Evolutionary conservation across 2,888 invertebrate species (phyloP).

Genomic region (Incurvaria masculella): DNA sequence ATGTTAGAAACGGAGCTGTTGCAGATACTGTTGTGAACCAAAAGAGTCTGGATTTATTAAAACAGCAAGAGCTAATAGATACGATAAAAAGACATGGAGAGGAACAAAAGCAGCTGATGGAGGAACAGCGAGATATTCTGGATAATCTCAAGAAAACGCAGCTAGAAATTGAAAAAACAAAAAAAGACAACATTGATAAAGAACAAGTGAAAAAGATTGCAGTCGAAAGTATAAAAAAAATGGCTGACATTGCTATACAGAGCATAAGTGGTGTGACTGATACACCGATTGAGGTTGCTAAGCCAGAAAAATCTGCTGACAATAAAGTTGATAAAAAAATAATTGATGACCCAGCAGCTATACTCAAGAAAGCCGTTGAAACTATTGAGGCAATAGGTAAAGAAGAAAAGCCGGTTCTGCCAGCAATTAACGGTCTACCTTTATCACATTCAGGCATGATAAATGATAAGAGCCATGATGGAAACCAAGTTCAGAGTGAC

Average conservation of each 20-base stretch:
- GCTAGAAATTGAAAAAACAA: constrained; percentile 45
- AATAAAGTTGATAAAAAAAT: constrained; percentile 26
- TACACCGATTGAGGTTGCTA: constrained; percentile 22
- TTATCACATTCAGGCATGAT: too few relatives aligned
- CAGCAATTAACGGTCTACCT: too few relatives aligned
- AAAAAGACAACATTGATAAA: constrained; percentile 36
- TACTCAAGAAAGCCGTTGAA: constrained; percentile 21
- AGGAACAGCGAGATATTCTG: constrained; percentile 64
- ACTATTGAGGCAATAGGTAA: background rate
- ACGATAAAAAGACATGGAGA: constrained; percentile 66
- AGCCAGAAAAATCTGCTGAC: constrained; percentile 13
- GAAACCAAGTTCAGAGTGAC: too few relatives aligned
- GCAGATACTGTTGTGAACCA: constrained; percentile 19
- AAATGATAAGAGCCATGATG: too few relatives aligned
- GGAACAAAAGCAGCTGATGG: constrained; percentile 64
- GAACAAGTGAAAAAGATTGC: constrained; percentile 48
- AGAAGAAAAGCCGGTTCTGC: too few relatives aligned
- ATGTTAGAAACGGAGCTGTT: constrained; percentile 21
- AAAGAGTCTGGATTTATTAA: constrained; percentile 32
- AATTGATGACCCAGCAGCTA: constrained; percentile 43
- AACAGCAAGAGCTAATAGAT: constrained; percentile 54
- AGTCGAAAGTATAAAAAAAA: constrained; percentile 50
- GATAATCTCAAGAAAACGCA: constrained; percentile 58
- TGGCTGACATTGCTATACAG: constrained; percentile 46
- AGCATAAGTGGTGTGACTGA: constrained; percentile 42